Evolutionary conservation across 2,113 vertebrate genomes (phyloP).

Genomic region (Forbesichthys agassizii): DNA sequence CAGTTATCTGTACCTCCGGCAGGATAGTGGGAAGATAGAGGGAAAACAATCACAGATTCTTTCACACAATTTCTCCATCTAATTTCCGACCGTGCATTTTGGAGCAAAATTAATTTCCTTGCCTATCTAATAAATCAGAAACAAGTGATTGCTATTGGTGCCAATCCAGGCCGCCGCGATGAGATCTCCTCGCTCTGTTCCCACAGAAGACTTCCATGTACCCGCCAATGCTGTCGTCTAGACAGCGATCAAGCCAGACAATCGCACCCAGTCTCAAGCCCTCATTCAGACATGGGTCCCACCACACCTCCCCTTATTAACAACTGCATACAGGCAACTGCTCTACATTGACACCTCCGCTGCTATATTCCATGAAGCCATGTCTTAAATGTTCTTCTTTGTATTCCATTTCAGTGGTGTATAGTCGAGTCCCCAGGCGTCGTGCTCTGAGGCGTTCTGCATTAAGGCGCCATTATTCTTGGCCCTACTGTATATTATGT

Average conservation of each 20-base stretch:
- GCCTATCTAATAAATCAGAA: slow-evolving; percentile 80
- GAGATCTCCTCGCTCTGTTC: slow-evolving; percentile 56
- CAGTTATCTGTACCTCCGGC: slow-evolving; percentile 75
- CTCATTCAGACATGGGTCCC: slow-evolving; percentile 30
- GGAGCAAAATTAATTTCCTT: slow-evolving; percentile 81
- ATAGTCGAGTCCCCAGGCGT: slow-evolving; percentile 26
- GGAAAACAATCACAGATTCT: slow-evolving; percentile 75
- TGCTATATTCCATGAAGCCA: neutral
- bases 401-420: slow-evolving; percentile 41
- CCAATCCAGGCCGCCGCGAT: slow-evolving; percentile 69
- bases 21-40: slow-evolving; percentile 43
- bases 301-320: slow-evolving; percentile 27
- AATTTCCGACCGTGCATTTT: slow-evolving; percentile 80
- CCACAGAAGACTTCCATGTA: slow-evolving; percentile 55
- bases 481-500: slow-evolving; percentile 48
- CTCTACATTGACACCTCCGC: slow-evolving; percentile 3
- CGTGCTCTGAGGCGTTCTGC: slow-evolving; percentile 21
- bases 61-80: slow-evolving; percentile 78
- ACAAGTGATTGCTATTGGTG: slow-evolving; percentile 77
- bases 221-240: slow-evolving; percentile 33
- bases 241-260: slow-evolving; percentile 50
- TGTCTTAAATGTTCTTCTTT: slow-evolving; percentile 13
- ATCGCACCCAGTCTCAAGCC: slow-evolving; percentile 11
- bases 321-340: slow-evolving; percentile 21
- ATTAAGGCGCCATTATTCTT: slow-evolving; percentile 58